Evolutionary conservation across 2,888 invertebrate genomes (phyloP), one percentile per base, ranked within the genome.

Genomic region (Drosophila sordidapex): DNA sequence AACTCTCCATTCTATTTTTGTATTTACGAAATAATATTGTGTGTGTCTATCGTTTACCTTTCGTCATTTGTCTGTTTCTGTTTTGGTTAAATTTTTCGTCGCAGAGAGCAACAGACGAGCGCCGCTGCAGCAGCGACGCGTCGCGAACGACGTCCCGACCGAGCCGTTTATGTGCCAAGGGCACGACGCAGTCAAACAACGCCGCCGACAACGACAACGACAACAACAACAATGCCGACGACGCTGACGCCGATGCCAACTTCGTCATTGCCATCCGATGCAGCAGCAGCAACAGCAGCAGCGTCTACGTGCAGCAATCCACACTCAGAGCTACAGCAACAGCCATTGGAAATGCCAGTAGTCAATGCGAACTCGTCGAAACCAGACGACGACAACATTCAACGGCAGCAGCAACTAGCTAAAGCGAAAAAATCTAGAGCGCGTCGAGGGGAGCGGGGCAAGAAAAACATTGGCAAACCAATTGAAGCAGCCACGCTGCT

Each of bases 111-210:
- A 46, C 84, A 83, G 57, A 49, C 52, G 5, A 70, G 51, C 43
- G 38, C 49, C 25, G 65, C 63, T 8, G 93, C 84, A 72, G 74
- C 82, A 78, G 66, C 86, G 36, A 77, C 78, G 56, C 94, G 92
- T 74, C 92, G 93, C 73, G 92, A 93, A 87, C 95, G 95, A 68
- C 95, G 96, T 79, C 97, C 97, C 56, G 97, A 97, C 92, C 95
- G 96, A 48, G 96, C 96, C 27, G 95, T 97, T 59, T 97, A 97
- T 94, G 95, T 97, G 73, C 97, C 97, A 71, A 94, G 96, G 90
- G 96, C 96, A 72, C 94, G 95, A 74, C 94, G 96, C 70, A 93
- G 93, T 91, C 92, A 92, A 89, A 93, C 93, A 69, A 92, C 92
- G 82, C 92, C 93, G 78, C 93, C 93, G 76, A 91, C 91, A 64